Evolutionary conservation across 2,113 vertebrate genomes (phyloP).

Genomic region (Tringa solitaria): DNA sequence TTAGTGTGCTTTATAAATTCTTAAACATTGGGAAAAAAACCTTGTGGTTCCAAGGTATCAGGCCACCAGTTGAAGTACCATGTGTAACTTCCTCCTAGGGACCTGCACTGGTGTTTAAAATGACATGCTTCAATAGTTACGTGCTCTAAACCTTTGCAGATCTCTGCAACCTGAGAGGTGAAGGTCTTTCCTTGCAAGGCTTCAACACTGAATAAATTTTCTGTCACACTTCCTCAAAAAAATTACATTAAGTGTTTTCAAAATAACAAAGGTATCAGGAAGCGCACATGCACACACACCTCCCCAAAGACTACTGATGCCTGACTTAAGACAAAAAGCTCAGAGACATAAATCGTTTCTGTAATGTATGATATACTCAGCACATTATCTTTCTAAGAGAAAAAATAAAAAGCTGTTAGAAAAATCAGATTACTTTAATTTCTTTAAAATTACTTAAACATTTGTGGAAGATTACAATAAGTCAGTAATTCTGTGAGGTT

Average conservation of each 20-base stretch:
- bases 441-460: background rate
- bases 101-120: background rate
- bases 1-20: background rate
- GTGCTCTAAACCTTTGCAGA: background rate
- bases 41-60: background rate
- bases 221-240: background rate
- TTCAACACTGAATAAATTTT: background rate
- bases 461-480: background rate
- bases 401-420: background rate
- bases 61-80: background rate
- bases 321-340: background rate
- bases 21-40: background rate
- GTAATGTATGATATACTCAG: background rate
- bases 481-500: background rate
- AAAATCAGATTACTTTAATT: background rate
- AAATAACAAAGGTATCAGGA: background rate
- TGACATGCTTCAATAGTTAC: background rate
- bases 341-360: background rate
- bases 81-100: background rate
- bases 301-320: fast-evolving
- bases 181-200: background rate
- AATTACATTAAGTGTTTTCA: background rate
- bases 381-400: background rate
- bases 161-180: background rate
- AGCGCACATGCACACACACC: background rate